Base-by-base conservation (phyloP, 2,113 vertebrate species). In the Ageneiosus marmoratus region DNA sequence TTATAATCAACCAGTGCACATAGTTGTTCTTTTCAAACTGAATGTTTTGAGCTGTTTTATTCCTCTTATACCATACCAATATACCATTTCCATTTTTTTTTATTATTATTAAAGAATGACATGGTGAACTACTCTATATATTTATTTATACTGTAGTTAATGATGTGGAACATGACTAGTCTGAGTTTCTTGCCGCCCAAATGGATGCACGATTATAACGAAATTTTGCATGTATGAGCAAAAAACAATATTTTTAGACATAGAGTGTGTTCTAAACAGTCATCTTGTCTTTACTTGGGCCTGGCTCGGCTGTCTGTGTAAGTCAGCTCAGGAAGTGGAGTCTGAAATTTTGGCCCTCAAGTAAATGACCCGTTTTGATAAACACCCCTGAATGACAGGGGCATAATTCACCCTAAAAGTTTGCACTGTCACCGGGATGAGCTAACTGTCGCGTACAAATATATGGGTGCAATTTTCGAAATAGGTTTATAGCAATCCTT, bases 401-500 rank as follows among this genome's bases (percentile, higher is more conserved):
- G 88, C 83, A 91, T 95, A 94, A 94, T 92, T 95, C 92, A 93
- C 86, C 89, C 87, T 91, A 92, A 93, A 94, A 93, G 92, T 93
- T 93, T 93, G 90, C 88, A 88, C 90, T 92, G 93, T 94, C 93
- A 93, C 89, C 74, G 29, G 88, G 92, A 93, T 85, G 92, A 93
- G 93, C 92, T 88, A 89, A 93, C 90, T 93, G 93, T 94, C 93
- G 88, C 77, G 84, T 18, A 83, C 87, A 90, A 92, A 94, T 93
- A 92, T 94, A 94, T 93, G 93, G 91, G 58, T 85, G 93, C 93
- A 94, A 94, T 94, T 93, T 94, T 93, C 88, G 69, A 93, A 95
- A 94, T 94, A 92, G 94, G 92, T 93, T 95, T 94, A 93, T 92
- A 91, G 94, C 92, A 90, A 93, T 93, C 92, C 93, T 93, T 92